Evolutionary conservation across 2,797 vertebrate species (phyloP).

Genomic region (Steatocranus sp.): DNA sequence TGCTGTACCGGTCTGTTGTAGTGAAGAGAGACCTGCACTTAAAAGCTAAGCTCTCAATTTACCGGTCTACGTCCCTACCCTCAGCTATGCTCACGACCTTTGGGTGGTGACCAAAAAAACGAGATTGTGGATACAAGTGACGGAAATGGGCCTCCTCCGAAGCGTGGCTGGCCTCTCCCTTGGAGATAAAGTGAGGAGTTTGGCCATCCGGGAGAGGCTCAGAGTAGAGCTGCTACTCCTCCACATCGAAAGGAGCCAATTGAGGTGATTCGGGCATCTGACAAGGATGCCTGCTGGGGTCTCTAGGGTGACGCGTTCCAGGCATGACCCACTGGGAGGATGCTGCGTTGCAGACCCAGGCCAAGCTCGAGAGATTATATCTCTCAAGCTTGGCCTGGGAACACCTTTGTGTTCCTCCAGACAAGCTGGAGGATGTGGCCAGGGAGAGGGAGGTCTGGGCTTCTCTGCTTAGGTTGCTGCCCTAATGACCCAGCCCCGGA

Average conservation of each 20-base stretch:
- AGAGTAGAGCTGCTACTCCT: background rate
- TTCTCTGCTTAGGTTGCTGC: background rate
- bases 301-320: background rate
- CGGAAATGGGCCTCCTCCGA: background rate
- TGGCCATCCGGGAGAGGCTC: rapidly evolving
- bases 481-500: background rate
- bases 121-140: background rate
- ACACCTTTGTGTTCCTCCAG: background rate
- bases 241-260: background rate
- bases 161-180: background rate
- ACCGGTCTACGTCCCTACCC: background rate
- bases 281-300: background rate
- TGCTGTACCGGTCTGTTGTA: background rate
- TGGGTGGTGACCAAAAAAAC: background rate
- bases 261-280: background rate
- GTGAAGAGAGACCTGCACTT: background rate
- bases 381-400: background rate
- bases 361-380: background rate
- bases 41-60: background rate
- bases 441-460: background rate
- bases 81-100: background rate
- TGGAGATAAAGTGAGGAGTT: background rate
- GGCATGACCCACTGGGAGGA: background rate
- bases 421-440: background rate
- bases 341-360: background rate